A percentile compares a stretch with the other conserved stretches of the same genome.
Conservation (phyloP, 2,888 invertebrate species). For the Agrilus cyanescens region DNA sequence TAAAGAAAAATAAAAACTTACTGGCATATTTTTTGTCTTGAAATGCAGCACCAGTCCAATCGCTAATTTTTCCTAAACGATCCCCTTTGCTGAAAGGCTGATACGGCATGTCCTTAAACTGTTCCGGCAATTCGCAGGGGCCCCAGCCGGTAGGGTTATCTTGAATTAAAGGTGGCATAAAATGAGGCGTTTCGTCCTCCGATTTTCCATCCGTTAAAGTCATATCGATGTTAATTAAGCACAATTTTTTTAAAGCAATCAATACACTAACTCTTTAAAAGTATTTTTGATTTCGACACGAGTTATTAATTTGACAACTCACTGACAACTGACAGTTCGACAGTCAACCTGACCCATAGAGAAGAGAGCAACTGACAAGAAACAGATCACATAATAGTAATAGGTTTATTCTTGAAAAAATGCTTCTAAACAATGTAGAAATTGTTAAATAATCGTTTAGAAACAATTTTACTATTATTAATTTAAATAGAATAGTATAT, state of each 20-base stretch:
- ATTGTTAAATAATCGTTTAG: no score
- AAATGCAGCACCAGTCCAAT: constrained; percentile 91
- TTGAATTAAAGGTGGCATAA: constrained; percentile 62
- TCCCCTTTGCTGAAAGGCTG: constrained; percentile 99
- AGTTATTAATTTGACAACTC: no score
- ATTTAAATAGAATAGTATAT: no score
- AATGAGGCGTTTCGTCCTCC: constrained; percentile 51
- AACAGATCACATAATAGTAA: no score
- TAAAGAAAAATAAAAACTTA: constrained; percentile 37
- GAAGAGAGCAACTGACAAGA: no score
- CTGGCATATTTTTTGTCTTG: constrained; percentile 91
- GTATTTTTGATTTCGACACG: no score
- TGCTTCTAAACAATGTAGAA: no score
- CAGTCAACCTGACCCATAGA: no score
- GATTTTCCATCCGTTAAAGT: constrained; percentile 28
- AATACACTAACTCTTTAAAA: no score
- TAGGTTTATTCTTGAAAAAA: no score
- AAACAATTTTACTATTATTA: no score
- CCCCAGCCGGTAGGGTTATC: constrained; percentile 93
- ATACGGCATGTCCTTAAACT: constrained; percentile 94
- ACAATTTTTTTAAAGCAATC: background rate
- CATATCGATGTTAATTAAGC: constrained; percentile 5
- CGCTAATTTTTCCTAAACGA: constrained; percentile 95
- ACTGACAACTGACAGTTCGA: no score
- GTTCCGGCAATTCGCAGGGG: constrained; percentile 86